Percentiles rank a stretch among this genome's conserved stretches.
Conservation (phyloP, 2,113 vertebrate species). For the Eulemur rufifrons region DNA sequence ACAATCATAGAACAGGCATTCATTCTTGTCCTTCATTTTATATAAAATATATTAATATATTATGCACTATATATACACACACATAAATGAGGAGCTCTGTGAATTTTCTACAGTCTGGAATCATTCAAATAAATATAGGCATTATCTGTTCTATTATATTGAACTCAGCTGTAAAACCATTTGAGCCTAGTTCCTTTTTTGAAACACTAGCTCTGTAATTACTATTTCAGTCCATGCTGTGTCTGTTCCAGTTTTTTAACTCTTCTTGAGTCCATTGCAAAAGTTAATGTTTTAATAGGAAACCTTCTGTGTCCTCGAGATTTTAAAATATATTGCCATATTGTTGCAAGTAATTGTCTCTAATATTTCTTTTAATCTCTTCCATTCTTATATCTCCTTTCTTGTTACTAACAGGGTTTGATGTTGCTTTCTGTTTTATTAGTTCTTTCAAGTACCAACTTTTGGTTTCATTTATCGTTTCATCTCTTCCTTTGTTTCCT, state of each 20-base stretch:
- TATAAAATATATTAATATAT: neutral
- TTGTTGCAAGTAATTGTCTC: neutral
- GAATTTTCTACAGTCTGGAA: neutral
- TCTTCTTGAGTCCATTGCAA: neutral
- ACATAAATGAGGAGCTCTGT: neutral
- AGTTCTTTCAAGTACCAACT: slow-evolving; percentile 14
- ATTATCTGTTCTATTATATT: neutral
- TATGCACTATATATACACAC: neutral
- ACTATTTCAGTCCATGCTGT: neutral
- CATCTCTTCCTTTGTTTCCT: slow-evolving; percentile 37
- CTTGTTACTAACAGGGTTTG: neutral
- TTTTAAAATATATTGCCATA: slow-evolving; percentile 3
- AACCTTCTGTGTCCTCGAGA: neutral
- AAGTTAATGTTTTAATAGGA: neutral
- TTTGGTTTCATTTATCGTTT: slow-evolving; percentile 55
- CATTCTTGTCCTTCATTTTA: neutral
- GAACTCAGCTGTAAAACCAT: neutral
- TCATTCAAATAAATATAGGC: neutral
- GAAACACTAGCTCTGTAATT: neutral
- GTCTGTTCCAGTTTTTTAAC: neutral
- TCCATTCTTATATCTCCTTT: neutral
- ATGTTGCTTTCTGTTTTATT: neutral
- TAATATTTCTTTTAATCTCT: slow-evolving; percentile 37
- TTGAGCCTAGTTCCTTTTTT: neutral
- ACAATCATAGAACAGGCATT: neutral